Conservation (phyloP, 1,140 invertebrate species). For the Zelostemma sp. region DNA sequence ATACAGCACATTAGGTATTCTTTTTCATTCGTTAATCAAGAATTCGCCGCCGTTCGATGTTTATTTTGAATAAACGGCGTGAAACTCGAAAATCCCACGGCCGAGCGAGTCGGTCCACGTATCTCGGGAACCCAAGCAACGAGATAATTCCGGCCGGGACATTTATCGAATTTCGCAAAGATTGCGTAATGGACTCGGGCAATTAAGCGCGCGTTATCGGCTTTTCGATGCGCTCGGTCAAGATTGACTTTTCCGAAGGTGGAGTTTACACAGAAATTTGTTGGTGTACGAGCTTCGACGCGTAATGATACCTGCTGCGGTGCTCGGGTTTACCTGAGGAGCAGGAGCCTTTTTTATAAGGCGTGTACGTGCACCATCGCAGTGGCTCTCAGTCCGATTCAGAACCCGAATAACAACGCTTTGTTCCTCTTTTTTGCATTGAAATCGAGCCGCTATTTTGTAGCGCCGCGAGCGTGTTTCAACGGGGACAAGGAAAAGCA, state of each 20-base stretch:
- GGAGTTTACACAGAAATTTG: not conserved
- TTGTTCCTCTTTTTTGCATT: too few relatives aligned
- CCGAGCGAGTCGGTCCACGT: too few relatives aligned
- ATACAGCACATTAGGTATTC: slow-evolving; percentile 68
- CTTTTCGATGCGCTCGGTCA: not conserved
- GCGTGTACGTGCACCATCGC: slow-evolving; percentile 29
- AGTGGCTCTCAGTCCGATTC: slow-evolving; percentile 26
- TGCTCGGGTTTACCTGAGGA: slow-evolving; percentile 35
- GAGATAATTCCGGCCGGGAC: not conserved
- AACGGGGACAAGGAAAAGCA: slow-evolving; percentile 15
- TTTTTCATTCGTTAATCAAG: not conserved
- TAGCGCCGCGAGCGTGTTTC: slow-evolving; percentile 11
- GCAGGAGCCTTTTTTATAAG: slow-evolving; percentile 43
- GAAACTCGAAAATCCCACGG: too few relatives aligned
- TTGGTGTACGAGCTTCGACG: slow-evolving; percentile 22
- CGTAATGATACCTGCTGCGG: slow-evolving; percentile 45
- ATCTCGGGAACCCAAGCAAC: too few relatives aligned
- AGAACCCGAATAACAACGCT: not conserved
- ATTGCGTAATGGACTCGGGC: slow-evolving; percentile 21
- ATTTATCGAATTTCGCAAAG: slow-evolving; percentile 20
- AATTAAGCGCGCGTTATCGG: slow-evolving; percentile 2
- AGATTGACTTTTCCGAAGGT: slow-evolving; percentile 35
- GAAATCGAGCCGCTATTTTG: too few relatives aligned
- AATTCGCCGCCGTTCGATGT: too few relatives aligned
- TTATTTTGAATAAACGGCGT: too few relatives aligned